A percentile compares a stretch with the other conserved stretches of the same genome.
These are phyloP conservation scores for rat (Rattus norvegicus) DNA, from an alignment of 2,113 vertebrate species.

Conservation along the genomic window DNA sequence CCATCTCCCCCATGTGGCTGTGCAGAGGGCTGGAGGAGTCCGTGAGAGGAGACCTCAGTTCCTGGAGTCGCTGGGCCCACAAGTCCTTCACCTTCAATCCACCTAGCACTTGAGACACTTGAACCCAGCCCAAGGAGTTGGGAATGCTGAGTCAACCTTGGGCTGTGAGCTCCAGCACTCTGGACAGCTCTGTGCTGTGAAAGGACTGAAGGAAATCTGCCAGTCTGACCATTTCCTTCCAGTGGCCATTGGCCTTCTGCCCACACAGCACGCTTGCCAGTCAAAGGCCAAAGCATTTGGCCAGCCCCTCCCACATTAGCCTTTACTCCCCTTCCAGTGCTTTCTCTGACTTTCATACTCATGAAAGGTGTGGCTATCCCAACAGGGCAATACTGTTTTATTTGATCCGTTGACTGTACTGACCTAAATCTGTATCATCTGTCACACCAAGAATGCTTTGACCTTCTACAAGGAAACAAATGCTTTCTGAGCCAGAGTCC, in stretches of 20 bases:
- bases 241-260: neutral
- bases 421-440: conserved; percentile 25
- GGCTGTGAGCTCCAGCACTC: neutral
- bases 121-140: too few relatives aligned
- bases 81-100: neutral
- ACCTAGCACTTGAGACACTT: neutral
- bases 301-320: neutral
- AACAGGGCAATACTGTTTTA: conserved; percentile 58
- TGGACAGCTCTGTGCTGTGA: neutral
- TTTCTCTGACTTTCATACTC: conserved; percentile 22
- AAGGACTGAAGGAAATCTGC: neutral
- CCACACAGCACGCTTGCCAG: neutral
- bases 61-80: neutral
- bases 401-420: conserved; percentile 13
- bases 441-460: conserved; percentile 53
- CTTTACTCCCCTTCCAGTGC: neutral
- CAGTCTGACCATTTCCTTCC: neutral
- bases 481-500: conserved; percentile 27
- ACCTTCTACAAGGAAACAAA: conserved; percentile 53
- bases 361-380: conserved; percentile 44
- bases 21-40: neutral
- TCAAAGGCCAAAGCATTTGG: rapidly evolving
- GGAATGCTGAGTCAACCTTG: neutral
- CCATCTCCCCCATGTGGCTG: rapidly evolving
- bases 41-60: neutral